Evolutionary conservation across 2,888 invertebrate genomes (phyloP).

Genomic region (Cerceris ruficornis): DNA sequence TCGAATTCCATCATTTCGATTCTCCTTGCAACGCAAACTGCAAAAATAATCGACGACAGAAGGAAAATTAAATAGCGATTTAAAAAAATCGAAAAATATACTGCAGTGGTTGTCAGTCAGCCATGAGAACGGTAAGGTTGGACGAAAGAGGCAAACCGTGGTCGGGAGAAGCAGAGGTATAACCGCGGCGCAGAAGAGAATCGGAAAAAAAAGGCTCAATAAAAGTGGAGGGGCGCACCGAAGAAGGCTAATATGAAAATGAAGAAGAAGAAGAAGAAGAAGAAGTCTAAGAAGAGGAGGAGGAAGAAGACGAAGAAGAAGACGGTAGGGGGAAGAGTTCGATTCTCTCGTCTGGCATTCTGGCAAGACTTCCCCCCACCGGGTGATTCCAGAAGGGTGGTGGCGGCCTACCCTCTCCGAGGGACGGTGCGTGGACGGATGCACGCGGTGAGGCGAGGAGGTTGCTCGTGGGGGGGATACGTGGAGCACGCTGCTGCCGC

Average conservation of each 20-base stretch:
- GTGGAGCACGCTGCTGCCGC: background rate
- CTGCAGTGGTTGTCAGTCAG: constrained; percentile 46
- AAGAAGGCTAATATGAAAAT: constrained; percentile 10
- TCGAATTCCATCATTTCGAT: too few species aligned
- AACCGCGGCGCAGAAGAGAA: background rate
- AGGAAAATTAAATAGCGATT: too few species aligned
- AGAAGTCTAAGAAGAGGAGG: constrained; percentile 22
- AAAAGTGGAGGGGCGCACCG: background rate
- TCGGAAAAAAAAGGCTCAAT: background rate
- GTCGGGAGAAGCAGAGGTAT: background rate
- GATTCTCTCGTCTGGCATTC: constrained; percentile 41
- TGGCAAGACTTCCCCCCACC: constrained; percentile 50
- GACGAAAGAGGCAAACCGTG: constrained; percentile 1
- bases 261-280: background rate
- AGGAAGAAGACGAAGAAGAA: constrained; percentile 39
- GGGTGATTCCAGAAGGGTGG: background rate
- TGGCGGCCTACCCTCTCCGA: constrained; percentile 21
- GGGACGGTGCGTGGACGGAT: constrained; percentile 15
- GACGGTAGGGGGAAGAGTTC: constrained; percentile 51
- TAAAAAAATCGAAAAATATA: constrained; percentile 14
- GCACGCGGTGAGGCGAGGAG: constrained; percentile 24
- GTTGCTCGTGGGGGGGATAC: constrained; percentile 16
- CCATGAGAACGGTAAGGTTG: constrained; percentile 41
- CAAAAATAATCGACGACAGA: too few species aligned
- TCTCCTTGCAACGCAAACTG: too few species aligned